Base-by-base conservation (phyloP, 2,113 vertebrate species). In the Leucopsar rothschildi region DNA sequence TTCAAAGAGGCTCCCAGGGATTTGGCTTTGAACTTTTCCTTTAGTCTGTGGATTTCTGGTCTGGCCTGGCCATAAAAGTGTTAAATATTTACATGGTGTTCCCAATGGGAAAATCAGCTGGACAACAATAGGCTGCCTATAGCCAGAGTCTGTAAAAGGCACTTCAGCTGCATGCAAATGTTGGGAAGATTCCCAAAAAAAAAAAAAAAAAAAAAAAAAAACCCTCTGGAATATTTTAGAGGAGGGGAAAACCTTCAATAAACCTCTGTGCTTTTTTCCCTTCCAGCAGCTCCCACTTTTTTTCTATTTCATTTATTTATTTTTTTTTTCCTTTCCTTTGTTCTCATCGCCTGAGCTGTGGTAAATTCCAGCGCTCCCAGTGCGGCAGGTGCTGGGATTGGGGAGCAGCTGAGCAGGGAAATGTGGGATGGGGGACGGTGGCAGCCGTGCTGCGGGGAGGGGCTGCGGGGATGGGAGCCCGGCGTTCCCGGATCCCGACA, bases 81-180 rank as follows among this genome's bases (percentile, higher is more conserved):
- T 96, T 86, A 93, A 95, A 92, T 18, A 42, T 75, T 96, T 82
- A 8, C 56, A 25, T 59, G 42, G 37, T 18, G 11, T 40, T 93
- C 59, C 92, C 92, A 27, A 11, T 42, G 91, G 92, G 92, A 92
- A 95, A 95, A 94, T 93, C 92, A 87, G 85, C 95, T 93, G 95
- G 90, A 89, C 60, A 87, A 93, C 94, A 93, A 91, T 69, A 8
- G 89, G 42, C 68, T 91, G 93, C 84, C 76, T 61, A 76, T 76
- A 87, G 86, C n/a, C 78, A 53, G 65, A 19, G 71, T 5, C 77
- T 77, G 77, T 1, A 37, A 60, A 81, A 94, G 12, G 27, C 33
- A 21, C 2, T 33, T 75, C 23, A 10, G 60, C 59, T 44, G 16
- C n/a, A 56, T 35, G 68, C 24, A 35, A 86, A 86, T 28, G 8